Conservation (phyloP, 2,888 invertebrate genomes). For the Oxyteleia sp. region DNA sequence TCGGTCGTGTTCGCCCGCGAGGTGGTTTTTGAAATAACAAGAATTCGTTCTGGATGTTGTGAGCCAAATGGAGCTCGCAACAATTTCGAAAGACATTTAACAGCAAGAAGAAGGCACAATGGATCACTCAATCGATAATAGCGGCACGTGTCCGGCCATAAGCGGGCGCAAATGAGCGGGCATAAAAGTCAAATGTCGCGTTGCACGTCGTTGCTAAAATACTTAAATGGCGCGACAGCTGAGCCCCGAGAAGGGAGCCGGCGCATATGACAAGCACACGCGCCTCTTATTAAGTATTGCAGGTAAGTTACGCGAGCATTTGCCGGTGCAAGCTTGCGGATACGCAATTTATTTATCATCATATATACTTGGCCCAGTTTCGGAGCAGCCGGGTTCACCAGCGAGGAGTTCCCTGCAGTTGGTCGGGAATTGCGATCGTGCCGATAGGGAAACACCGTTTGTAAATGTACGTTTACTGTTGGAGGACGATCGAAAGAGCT, state of each 20-base stretch:
- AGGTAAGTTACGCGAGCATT: conserved; percentile 56
- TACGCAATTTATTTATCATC: conserved; percentile 80
- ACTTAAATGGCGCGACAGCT: conserved; percentile 80
- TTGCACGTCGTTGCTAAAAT: conserved; percentile 45
- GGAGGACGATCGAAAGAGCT: conserved; percentile 20
- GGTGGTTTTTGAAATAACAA: background rate
- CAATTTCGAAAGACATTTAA: conserved; percentile 39
- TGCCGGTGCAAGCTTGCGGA: conserved; percentile 38
- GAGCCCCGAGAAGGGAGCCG: conserved; percentile 63
- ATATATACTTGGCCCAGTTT: conserved; percentile 80
- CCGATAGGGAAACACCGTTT: conserved; percentile 58
- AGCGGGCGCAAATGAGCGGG: conserved; percentile 77
- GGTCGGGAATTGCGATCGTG: conserved; percentile 41
- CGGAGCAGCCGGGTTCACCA: conserved; percentile 42
- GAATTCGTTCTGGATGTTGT: background rate
- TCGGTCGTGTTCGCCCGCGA: background rate
- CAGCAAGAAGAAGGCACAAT: conserved; percentile 39
- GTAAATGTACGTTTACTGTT: conserved; percentile 24
- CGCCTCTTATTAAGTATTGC: conserved; percentile 53
- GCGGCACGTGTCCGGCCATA: conserved; percentile 58
- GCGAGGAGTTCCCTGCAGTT: conserved; percentile 62
- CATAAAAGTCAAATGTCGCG: conserved; percentile 78
- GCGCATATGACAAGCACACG: conserved; percentile 59
- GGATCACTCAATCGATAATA: conserved; percentile 51
- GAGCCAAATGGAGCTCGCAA: conserved; percentile 15